A percentile compares a stretch with the other conserved stretches of the same genome.
Evolutionary conservation across 2,113 vertebrate genomes (phyloP).

Genomic region (Pygathrix nemaeus): DNA sequence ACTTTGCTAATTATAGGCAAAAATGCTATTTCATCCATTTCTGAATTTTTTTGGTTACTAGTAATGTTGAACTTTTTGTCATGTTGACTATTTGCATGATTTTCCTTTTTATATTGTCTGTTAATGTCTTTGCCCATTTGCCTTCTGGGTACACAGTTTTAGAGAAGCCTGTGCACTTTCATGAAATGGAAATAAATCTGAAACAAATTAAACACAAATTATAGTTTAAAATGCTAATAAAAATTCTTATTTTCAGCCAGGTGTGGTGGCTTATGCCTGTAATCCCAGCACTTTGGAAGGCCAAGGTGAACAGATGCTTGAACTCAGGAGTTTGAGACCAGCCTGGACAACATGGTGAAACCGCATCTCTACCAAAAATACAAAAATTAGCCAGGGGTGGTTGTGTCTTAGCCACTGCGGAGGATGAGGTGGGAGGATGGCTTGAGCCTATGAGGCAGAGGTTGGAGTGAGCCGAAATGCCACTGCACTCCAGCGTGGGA

Average conservation of each 20-base stretch:
- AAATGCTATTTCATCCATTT: neutral
- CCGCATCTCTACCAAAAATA: too few relatives aligned
- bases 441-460: too few relatives aligned
- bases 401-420: too few relatives aligned
- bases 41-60: neutral
- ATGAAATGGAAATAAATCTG: neutral
- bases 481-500: too few relatives aligned
- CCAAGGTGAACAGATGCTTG: too few relatives aligned
- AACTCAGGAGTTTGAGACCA: too few relatives aligned
- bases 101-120: neutral
- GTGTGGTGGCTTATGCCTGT: too few relatives aligned
- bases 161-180: neutral
- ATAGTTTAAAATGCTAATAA: neutral
- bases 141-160: neutral
- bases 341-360: too few relatives aligned
- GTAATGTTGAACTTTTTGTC: neutral
- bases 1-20: neutral
- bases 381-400: too few relatives aligned
- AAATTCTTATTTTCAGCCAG: neutral
- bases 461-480: too few relatives aligned
- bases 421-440: too few relatives aligned
- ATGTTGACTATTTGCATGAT: neutral
- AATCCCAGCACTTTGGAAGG: too few relatives aligned
- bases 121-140: neutral
- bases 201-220: neutral